A percentile compares a stretch with the other conserved stretches of the same genome.
Evolutionary conservation across 2,888 invertebrate species (phyloP).

Genomic region (Patella depressa): DNA sequence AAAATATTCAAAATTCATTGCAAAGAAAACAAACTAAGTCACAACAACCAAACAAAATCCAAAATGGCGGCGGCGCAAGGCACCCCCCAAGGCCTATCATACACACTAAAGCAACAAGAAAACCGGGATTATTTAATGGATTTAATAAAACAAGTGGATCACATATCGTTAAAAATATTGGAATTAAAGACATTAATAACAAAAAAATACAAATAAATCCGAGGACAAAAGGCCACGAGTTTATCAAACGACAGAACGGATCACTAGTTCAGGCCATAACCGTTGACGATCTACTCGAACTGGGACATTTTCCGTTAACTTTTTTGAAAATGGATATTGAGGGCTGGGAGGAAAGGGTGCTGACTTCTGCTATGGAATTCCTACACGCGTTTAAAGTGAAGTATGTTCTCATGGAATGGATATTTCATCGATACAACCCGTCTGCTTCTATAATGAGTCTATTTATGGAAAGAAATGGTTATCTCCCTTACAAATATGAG

Average conservation of each 20-base stretch:
- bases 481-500: not conserved
- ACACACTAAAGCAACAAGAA: too few species aligned
- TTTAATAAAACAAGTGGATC: too few species aligned
- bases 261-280: not conserved
- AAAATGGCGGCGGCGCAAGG: too few species aligned
- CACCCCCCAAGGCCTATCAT: too few species aligned
- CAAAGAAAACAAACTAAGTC: too few species aligned
- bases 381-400: slow-evolving; percentile 13
- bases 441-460: not conserved
- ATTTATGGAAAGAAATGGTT: not conserved
- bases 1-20: too few species aligned
- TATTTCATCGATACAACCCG: not conserved
- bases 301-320: not conserved
- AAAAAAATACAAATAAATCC: too few species aligned
- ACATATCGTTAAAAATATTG: too few species aligned
- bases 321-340: slow-evolving; percentile 16
- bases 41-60: too few species aligned
- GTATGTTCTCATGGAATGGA: slow-evolving; percentile 17
- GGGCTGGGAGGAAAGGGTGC: slow-evolving; percentile 1
- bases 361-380: not conserved
- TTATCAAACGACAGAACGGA: not conserved
- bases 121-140: too few species aligned
- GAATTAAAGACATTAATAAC: too few species aligned
- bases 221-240: too few species aligned
- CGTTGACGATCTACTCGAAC: slow-evolving; percentile 14